phyloP scores from a whole-genome alignment of 2,797 vertebrate genomes.

The Hypotaenidia okinawae region DNA sequence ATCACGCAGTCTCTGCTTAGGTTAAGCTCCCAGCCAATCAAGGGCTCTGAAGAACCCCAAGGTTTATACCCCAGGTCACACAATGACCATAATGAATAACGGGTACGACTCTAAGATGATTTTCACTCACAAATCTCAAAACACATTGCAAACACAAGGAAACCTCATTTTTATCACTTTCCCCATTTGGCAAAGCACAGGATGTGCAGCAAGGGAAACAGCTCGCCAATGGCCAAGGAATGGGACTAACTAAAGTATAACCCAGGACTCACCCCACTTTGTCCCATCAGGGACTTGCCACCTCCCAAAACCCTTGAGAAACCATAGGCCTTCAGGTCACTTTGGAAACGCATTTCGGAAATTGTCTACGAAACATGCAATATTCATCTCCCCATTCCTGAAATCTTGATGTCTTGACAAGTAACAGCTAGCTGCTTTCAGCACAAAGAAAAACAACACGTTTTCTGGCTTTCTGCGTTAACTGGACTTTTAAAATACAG shows the following conservation, averaged over 20 bases:
- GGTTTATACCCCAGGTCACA: neutral
- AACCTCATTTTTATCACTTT: neutral
- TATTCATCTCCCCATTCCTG: neutral
- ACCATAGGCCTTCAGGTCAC: accelerated
- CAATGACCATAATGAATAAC: accelerated
- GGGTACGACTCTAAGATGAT: neutral
- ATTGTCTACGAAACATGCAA: neutral
- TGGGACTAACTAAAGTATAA: neutral
- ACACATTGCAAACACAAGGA: accelerated
- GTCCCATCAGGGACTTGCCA: neutral
- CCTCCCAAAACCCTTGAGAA: neutral
- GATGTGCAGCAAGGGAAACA: neutral
- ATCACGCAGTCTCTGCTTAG: accelerated
- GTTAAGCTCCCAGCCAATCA: neutral
- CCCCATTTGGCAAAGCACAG: neutral
- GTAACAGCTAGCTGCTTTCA: neutral
- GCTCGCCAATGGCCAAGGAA: neutral
- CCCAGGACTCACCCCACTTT: accelerated
- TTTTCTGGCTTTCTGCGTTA: neutral
- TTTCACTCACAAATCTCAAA: neutral
- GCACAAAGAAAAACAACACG: neutral
- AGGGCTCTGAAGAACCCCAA: neutral
- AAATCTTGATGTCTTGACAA: neutral
- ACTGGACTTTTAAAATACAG: constrained; percentile 1
- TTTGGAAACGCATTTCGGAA: neutral